These are phyloP conservation scores for Nematopogon swammerdamellus DNA, from an alignment of 2,888 invertebrate genomes.

Conservation along the genomic window DNA sequence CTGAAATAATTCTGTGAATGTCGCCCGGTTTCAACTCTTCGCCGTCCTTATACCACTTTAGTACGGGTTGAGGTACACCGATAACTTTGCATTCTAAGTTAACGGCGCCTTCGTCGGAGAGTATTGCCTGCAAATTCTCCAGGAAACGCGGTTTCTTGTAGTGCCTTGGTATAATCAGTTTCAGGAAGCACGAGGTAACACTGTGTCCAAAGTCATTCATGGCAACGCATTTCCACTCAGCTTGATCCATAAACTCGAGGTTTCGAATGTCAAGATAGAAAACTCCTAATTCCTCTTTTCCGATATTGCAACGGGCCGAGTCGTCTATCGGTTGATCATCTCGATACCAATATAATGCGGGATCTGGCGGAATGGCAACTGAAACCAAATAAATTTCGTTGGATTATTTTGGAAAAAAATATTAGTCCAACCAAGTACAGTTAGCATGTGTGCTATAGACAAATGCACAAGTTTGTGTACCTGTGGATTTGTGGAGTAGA, in stretches of 20 bases:
- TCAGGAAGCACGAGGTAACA: constrained; percentile 82
- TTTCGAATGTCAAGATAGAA: constrained; percentile 70
- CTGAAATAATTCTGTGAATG: constrained; percentile 86
- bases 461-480: no score
- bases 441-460: no score
- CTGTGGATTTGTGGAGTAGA: no score
- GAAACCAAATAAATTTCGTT: constrained; percentile 20
- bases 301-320: constrained; percentile 62
- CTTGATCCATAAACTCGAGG: constrained; percentile 81
- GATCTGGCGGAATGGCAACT: constrained; percentile 79
- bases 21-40: constrained; percentile 87
- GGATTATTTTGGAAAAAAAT: no score
- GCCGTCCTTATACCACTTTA: constrained; percentile 93
- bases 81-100: constrained; percentile 92
- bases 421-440: no score
- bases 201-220: constrained; percentile 88
- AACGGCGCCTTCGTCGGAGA: constrained; percentile 86
- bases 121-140: constrained; percentile 78
- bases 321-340: constrained; percentile 77
- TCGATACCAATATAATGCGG: constrained; percentile 82
- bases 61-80: constrained; percentile 83
- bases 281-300: constrained; percentile 66
- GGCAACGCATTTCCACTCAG: constrained; percentile 90
- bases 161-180: constrained; percentile 81
- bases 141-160: constrained; percentile 86